Evolutionary conservation across 2,797 vertebrate genomes (phyloP).

Genomic region (Fratercula arctica): DNA sequence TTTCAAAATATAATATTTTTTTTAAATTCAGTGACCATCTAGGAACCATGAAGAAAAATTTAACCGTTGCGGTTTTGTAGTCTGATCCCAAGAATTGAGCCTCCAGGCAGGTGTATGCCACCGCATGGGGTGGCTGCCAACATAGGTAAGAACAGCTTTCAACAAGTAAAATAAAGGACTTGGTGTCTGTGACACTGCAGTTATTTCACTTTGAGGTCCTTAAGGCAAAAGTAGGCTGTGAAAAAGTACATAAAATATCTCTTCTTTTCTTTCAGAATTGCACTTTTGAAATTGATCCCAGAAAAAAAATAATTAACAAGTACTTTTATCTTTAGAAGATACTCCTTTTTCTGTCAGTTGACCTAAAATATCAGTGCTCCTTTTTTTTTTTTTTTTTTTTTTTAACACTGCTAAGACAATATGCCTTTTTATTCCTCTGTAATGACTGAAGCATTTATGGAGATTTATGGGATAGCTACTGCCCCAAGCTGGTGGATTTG

Average conservation of each 20-base stretch:
- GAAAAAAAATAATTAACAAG: constrained; percentile 5
- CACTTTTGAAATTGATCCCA: background rate
- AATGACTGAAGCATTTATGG: background rate
- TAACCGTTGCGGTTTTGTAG: background rate
- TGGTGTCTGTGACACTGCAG: background rate
- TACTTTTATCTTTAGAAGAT: background rate
- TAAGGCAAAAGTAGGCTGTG: background rate
- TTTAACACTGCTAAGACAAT: background rate
- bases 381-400: background rate
- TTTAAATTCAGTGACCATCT: background rate
- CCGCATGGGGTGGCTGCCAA: background rate
- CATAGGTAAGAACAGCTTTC: background rate
- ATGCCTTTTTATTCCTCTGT: background rate
- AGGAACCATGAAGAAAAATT: background rate
- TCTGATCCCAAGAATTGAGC: background rate
- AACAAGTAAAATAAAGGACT: background rate
- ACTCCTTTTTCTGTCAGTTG: background rate
- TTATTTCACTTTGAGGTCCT: background rate
- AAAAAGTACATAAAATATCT: background rate
- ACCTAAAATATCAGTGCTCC: background rate
- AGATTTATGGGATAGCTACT: background rate
- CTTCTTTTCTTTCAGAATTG: background rate
- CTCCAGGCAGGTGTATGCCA: background rate
- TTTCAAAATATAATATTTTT: background rate
- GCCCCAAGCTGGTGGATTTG: background rate